These are phyloP conservation scores for Parazoanthus swiftii DNA, from an alignment of 92 coral and sea anemone species.

Conservation along the genomic window DNA sequence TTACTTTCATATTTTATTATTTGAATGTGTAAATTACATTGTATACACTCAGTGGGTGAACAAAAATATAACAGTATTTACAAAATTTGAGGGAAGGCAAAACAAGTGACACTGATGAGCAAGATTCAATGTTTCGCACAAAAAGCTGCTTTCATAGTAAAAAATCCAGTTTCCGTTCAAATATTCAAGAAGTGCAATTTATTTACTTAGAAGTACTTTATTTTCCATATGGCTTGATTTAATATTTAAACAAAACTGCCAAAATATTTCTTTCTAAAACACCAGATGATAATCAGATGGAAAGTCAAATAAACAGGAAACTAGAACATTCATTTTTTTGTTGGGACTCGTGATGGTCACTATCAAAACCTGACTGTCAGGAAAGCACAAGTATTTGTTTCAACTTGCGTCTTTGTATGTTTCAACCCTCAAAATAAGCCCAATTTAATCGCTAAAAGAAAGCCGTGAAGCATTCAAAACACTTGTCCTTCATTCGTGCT, in stretches of 20 bases:
- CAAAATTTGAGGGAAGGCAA: not conserved
- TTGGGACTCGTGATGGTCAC: no score
- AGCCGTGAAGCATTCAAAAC: not conserved
- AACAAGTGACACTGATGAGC: not conserved
- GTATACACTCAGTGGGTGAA: not conserved
- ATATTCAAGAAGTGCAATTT: slow-evolving; percentile 2
- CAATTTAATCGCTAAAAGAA: not conserved
- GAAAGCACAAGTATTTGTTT: no score
- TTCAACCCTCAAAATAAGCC: not conserved
- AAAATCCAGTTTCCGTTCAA: not conserved
- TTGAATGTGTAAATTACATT: slow-evolving; percentile 7
- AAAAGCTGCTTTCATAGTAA: no score
- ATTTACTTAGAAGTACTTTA: not conserved
- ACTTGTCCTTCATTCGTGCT: not conserved
- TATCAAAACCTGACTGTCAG: no score
- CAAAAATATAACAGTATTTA: not conserved
- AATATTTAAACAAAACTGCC: slow-evolving; percentile 22
- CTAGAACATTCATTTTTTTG: no score
- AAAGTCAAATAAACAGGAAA: not conserved
- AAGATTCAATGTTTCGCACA: not conserved
- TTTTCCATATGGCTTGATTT: not conserved
- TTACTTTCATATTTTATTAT: no score
- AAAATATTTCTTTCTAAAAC: not conserved
- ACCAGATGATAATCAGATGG: not conserved
- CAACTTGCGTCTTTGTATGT: not conserved